These are phyloP conservation scores for Punctoribates punctum DNA, from an alignment of 2,888 invertebrate species.

Conservation along the genomic window DNA sequence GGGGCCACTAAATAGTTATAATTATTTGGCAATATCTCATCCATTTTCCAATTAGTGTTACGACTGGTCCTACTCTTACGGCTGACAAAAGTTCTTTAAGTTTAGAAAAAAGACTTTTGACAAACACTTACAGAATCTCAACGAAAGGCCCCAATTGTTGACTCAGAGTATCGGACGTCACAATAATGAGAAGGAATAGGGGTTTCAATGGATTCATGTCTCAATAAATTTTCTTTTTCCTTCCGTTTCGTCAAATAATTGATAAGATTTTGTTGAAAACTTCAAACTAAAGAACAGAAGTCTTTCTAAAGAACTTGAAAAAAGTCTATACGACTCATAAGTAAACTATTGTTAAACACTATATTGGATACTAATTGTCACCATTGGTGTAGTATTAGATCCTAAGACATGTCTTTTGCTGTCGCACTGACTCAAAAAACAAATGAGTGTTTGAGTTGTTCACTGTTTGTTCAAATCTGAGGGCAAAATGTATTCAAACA, in stretches of 20 bases:
- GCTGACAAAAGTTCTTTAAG: neutral
- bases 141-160: slow-evolving; percentile 28
- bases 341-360: neutral
- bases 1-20: slow-evolving; percentile 36
- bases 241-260: neutral
- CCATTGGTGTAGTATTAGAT: neutral
- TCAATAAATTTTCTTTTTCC: slow-evolving; percentile 4
- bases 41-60: slow-evolving; percentile 17
- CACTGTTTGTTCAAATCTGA: neutral
- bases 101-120: neutral
- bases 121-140: slow-evolving; percentile 27
- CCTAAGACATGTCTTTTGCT: neutral
- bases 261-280: neutral
- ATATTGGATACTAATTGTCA: slow-evolving; percentile 7
- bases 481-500: neutral
- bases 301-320: neutral
- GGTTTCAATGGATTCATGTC: neutral
- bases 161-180: neutral
- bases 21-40: slow-evolving; percentile 32
- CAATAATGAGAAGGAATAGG: slow-evolving; percentile 12
- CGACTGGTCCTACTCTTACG: neutral
- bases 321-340: neutral
- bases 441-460: neutral
- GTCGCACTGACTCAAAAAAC: neutral
- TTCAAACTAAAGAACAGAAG: neutral